Evolutionary conservation across 1,140 invertebrate genomes (phyloP).

Genomic region (Battus philenor): DNA sequence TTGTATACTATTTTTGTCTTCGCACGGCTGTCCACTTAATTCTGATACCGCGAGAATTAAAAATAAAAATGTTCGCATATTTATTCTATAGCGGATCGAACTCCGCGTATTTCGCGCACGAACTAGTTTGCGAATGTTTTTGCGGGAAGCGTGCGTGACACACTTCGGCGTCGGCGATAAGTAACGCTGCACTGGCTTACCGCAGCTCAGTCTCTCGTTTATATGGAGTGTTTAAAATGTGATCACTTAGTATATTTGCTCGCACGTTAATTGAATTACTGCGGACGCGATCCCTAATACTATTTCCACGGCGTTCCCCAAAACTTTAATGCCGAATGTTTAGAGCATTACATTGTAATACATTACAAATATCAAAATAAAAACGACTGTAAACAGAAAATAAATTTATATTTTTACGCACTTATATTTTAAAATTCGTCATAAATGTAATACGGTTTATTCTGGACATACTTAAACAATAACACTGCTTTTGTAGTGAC

Average conservation of each 20-base stretch:
- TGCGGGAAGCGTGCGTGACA: slow-evolving; percentile 11
- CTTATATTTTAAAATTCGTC: too few relatives aligned
- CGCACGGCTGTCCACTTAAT: slow-evolving; percentile 34
- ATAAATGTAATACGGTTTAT: too few relatives aligned
- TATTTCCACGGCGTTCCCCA: too few relatives aligned
- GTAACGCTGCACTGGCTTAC: slow-evolving; percentile 11
- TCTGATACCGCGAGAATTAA: slow-evolving; percentile 23
- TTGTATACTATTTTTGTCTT: slow-evolving; percentile 40
- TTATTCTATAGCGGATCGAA: too few relatives aligned
- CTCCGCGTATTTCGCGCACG: slow-evolving; percentile 10
- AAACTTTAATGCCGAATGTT: too few relatives aligned
- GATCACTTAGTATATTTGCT: slow-evolving; percentile 5
- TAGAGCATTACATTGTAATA: too few relatives aligned
- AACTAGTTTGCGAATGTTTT: slow-evolving; percentile 16
- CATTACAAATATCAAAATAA: too few relatives aligned
- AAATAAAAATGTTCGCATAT: slow-evolving; percentile 34
- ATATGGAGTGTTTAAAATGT: slow-evolving; percentile 5
- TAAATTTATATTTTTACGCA: too few relatives aligned
- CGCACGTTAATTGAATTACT: slow-evolving; percentile 7
- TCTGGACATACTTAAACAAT: too few relatives aligned
- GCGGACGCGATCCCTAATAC: not conserved
- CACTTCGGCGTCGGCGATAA: slow-evolving; percentile 18
- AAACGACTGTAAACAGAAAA: too few relatives aligned
- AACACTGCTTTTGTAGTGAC: too few relatives aligned
- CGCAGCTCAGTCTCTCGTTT: slow-evolving; percentile 4